phyloP scores from a whole-genome alignment of 2,888 invertebrate species.

The Tenthredo livida region DNA sequence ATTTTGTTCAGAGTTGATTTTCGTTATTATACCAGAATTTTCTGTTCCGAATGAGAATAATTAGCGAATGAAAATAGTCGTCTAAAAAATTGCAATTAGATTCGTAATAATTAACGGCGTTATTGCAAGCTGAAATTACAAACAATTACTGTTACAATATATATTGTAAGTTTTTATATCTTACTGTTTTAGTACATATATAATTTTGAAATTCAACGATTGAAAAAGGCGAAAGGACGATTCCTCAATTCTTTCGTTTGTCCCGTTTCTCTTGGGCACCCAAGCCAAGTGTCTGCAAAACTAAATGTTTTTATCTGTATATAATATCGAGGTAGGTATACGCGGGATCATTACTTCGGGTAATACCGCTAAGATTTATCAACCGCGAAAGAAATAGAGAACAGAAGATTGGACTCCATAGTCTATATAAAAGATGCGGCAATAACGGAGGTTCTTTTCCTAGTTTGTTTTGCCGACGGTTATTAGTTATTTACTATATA shows the following conservation, averaged over 20 bases:
- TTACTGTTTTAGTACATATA: neutral
- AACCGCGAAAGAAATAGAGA: slow-evolving; percentile 19
- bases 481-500: slow-evolving; percentile 19
- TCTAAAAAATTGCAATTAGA: neutral
- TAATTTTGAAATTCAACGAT: neutral
- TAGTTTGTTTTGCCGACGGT: neutral
- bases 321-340: neutral
- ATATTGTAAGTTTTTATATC: neutral
- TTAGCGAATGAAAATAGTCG: neutral
- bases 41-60: neutral
- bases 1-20: too few species aligned
- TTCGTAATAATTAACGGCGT: neutral
- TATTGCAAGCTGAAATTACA: neutral
- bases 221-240: neutral
- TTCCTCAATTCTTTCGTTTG: neutral
- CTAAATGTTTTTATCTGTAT: neutral
- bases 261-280: neutral
- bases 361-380: slow-evolving; percentile 9
- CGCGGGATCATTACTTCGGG: neutral
- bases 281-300: neutral
- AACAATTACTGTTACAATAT: neutral
- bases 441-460: neutral
- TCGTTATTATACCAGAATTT: neutral
- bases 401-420: neutral
- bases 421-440: neutral